These are phyloP conservation scores for Melitaea athalia DNA, from an alignment of 2,888 invertebrate genomes.

Conservation along the genomic window DNA sequence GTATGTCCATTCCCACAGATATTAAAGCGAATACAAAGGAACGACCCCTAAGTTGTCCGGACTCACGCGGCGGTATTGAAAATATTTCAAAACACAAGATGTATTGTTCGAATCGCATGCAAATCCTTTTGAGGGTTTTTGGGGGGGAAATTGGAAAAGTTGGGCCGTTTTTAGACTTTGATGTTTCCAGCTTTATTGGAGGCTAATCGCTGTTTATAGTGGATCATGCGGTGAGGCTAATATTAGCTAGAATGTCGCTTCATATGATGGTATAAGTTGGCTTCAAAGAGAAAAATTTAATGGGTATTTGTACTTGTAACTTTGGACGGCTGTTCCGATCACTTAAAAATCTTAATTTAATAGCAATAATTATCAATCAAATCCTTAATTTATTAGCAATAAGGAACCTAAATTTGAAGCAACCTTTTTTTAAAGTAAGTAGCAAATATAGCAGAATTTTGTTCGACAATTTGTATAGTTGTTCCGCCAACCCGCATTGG, in stretches of 20 bases:
- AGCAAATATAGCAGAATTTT: no score
- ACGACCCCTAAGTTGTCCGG: conserved; percentile 65
- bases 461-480: no score
- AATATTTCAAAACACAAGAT: conserved; percentile 72
- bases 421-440: no score
- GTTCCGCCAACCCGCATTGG: no score
- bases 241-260: conserved; percentile 23
- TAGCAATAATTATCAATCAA: neutral
- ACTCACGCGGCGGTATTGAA: conserved; percentile 78
- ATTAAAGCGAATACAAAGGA: conserved; percentile 76
- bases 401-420: no score
- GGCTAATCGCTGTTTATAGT: conserved; percentile 51
- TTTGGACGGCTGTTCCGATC: neutral
- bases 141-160: conserved; percentile 78
- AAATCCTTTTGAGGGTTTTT: conserved; percentile 75
- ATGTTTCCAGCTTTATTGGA: conserved; percentile 61
- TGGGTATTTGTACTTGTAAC: conserved; percentile 4
- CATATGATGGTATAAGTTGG: conserved; percentile 1
- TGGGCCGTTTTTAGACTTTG: conserved; percentile 61
- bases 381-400: neutral
- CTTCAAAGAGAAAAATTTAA: conserved; percentile 23
- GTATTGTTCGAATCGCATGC: conserved; percentile 70
- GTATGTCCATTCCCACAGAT: conserved; percentile 82
- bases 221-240: conserved; percentile 34
- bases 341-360: neutral